Conservation (phyloP, 2,113 vertebrate species). For the Seriola dumerili region DNA sequence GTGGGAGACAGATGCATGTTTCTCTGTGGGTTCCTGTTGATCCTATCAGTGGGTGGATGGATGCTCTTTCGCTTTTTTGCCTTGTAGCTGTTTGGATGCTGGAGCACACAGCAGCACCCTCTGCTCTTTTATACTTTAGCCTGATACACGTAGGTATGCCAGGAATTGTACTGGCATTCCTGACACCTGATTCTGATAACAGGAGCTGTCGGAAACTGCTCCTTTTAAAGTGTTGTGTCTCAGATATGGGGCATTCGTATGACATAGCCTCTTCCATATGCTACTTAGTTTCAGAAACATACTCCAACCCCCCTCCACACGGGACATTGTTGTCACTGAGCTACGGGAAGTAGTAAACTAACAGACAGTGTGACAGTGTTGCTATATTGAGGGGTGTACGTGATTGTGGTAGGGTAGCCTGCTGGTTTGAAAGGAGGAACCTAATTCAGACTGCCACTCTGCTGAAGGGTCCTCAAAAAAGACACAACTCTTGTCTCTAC, state of each 20-base stretch:
- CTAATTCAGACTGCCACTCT: neutral
- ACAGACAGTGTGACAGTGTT: conserved; percentile 33
- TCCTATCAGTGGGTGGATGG: conserved; percentile 7
- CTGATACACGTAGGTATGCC: conserved; percentile 70
- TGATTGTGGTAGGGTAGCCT: conserved; percentile 25
- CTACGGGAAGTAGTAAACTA: conserved; percentile 62
- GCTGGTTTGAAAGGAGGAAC: conserved; percentile 4
- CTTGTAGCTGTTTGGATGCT: conserved; percentile 54
- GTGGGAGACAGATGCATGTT: conserved; percentile 64
- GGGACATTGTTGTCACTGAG: conserved; percentile 51
- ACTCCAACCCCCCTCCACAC: conserved; percentile 19
- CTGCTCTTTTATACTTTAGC: conserved; percentile 80
- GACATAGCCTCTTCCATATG: conserved; percentile 65
- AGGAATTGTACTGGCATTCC: conserved; percentile 83
- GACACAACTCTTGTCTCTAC: neutral
- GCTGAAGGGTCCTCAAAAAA: neutral
- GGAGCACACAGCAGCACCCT: conserved; percentile 28
- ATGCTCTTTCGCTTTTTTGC: conserved; percentile 23
- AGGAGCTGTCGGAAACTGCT: conserved; percentile 80
- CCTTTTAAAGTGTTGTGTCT: conserved; percentile 83
- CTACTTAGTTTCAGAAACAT: conserved; percentile 59
- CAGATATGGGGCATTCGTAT: conserved; percentile 72
- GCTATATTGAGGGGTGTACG: conserved; percentile 48
- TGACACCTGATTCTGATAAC: conserved; percentile 86
- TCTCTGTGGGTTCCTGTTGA: conserved; percentile 29